Conservation (phyloP, 2,113 vertebrate species). For the Apteryx owenii region DNA sequence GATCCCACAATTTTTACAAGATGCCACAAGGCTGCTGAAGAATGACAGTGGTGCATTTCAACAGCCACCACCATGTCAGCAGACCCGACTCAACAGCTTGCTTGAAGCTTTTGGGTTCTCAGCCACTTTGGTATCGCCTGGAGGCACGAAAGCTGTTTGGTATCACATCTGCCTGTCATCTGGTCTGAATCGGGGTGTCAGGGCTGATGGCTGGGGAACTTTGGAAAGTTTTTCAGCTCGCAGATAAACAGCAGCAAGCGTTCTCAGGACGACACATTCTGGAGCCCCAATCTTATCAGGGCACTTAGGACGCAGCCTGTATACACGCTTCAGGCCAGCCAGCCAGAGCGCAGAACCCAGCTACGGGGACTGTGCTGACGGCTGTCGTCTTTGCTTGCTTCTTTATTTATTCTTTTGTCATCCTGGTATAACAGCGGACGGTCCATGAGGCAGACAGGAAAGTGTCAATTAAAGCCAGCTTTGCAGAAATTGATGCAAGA, state of each 20-base stretch:
- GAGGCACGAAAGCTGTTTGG: conserved; percentile 56
- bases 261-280: conserved; percentile 75
- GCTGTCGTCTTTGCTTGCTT: not conserved
- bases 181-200: conserved; percentile 68
- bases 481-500: conserved; percentile 6
- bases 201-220: conserved; percentile 57
- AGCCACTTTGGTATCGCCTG: conserved; percentile 12
- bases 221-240: conserved; percentile 66
- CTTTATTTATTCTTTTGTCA: not conserved
- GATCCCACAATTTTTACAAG: not conserved
- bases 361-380: not conserved
- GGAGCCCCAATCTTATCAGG: conserved; percentile 71
- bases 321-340: conserved; percentile 52
- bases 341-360: not conserved
- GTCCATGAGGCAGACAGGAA: not conserved
- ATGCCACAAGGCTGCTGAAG: not conserved
- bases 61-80: conserved; percentile 35
- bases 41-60: not conserved
- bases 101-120: conserved; percentile 50
- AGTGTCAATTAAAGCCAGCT: not conserved
- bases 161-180: conserved; percentile 68
- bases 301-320: conserved; percentile 67
- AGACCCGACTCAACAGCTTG: conserved; percentile 34
- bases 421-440: not conserved
- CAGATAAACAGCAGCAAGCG: conserved; percentile 69